A percentile compares a stretch with the other conserved stretches of the same genome.
These are phyloP conservation scores for Laodelphax striatellus DNA, from an alignment of 1,140 invertebrate species.

Conservation along the genomic window DNA sequence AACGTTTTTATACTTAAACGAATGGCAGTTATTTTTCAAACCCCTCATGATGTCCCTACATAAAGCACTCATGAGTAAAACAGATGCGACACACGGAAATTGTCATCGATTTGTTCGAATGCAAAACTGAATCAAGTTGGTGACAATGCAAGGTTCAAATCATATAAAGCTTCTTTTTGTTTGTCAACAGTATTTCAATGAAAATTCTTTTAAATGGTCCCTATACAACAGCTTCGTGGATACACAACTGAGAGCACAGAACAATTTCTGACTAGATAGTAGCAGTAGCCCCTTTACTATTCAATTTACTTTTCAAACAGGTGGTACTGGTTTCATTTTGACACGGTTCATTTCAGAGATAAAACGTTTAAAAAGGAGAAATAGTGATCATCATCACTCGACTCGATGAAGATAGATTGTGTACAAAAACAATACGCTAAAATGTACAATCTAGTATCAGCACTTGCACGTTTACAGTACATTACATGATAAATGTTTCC, in stretches of 20 bases:
- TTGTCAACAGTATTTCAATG: not conserved
- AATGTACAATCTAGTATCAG: too few species aligned
- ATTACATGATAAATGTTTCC: too few species aligned
- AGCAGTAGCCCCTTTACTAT: too few species aligned
- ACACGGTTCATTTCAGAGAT: too few species aligned
- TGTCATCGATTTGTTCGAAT: not conserved
- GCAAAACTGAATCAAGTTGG: not conserved
- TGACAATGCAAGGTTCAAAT: not conserved
- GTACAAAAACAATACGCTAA: too few species aligned
- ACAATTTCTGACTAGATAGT: too few species aligned
- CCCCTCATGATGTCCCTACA: constrained; percentile 15
- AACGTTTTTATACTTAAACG: constrained; percentile 12
- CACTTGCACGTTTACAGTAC: too few species aligned
- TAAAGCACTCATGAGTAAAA: constrained; percentile 12
- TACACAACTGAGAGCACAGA: not conserved
- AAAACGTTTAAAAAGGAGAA: too few species aligned
- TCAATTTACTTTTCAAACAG: too few species aligned
- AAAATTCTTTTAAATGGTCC: constrained; percentile 11
- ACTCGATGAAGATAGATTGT: too few species aligned
- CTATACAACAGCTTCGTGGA: constrained; percentile 6
- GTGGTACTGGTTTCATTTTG: too few species aligned
- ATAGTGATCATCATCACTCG: too few species aligned
- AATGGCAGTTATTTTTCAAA: constrained; percentile 13
- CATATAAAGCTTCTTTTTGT: constrained; percentile 1
- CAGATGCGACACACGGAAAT: not conserved